Evolutionary conservation across 2,888 invertebrate species (phyloP), one percentile per base, ranked within the genome.

Genomic region (Cantharis flavilabris): DNA sequence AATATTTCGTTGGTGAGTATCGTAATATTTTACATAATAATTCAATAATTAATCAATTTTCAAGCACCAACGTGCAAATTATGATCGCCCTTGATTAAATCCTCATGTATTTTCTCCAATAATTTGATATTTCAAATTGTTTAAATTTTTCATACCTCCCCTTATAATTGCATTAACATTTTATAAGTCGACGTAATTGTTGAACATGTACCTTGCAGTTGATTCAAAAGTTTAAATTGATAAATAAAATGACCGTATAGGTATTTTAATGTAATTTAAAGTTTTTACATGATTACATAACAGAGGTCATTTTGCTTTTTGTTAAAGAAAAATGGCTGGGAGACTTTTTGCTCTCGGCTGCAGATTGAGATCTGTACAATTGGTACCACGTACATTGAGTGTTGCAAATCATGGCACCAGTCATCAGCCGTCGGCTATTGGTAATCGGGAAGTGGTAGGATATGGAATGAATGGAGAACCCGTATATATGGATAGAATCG

Each of bases 401-500:
- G 64, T 81, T 26, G 81, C 82, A 67, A 75, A 81, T 14, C 81
- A 81, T 69, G 80, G 82, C 23, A 80, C 72, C 20, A 72, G 75
- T 64, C 16, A 70, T 10, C 73, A 71, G 10, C 77, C 73, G 30
- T 64, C 69, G 76, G 79, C 86, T 63, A 91, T 94, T 84, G 98
- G 98, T 63, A 94, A 93, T 81, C 93, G 98, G 10, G 98, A 98
- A 86, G 91, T 97, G 84, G 98, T 98, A 11, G 98, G 98, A 1
- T 94, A 89, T 85, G 98, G 98, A 1, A 89, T 91, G 84, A 97
- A 96, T 86, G 97, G 97, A 0, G 90, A 92, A 81, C 92, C 94
- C 26, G 90, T 88, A 84, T 98, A 98, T 82, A 87, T 91, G 0
- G 98, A 98, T 89, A 89, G 93, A 73, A 77, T 90, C 0, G 95